phyloP scores from a whole-genome alignment of 2,113 vertebrate genomes.

The Pimephales promelas region DNA sequence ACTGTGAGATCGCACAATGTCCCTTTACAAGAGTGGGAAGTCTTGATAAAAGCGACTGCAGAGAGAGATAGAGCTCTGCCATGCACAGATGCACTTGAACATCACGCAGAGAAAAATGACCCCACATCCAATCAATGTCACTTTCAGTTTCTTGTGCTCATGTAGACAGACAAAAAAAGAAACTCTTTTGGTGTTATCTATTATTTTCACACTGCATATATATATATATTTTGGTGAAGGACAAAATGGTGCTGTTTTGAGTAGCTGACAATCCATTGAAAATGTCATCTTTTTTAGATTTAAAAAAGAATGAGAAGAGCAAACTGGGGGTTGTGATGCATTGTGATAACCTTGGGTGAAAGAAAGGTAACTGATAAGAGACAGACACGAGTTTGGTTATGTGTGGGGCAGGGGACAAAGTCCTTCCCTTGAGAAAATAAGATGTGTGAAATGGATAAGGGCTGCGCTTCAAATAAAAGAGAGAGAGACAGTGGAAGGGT shows the following conservation, averaged over 20 bases:
- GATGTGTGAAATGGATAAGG: slow-evolving; percentile 53
- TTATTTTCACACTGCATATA: neutral
- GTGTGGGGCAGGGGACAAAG: slow-evolving; percentile 11
- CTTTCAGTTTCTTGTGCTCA: neutral
- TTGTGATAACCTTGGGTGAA: slow-evolving; percentile 27
- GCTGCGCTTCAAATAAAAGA: slow-evolving; percentile 29
- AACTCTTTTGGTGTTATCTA: neutral
- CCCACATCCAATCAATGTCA: slow-evolving; percentile 28
- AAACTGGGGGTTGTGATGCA: neutral
- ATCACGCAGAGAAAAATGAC: neutral
- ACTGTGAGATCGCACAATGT: neutral
- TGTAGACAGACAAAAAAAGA: neutral
- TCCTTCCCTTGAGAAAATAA: slow-evolving; percentile 52
- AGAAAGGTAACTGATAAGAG: slow-evolving; percentile 33
- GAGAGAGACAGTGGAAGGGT: neutral
- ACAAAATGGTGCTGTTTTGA: slow-evolving; percentile 13
- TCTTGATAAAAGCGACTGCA: neutral
- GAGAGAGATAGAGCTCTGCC: neutral
- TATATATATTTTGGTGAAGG: slow-evolving; percentile 2
- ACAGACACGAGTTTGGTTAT: slow-evolving; percentile 17
- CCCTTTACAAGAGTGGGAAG: neutral
- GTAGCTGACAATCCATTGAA: neutral
- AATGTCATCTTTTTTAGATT: slow-evolving; percentile 7
- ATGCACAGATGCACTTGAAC: neutral
- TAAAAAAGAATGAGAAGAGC: slow-evolving; percentile 16